A percentile compares a stretch with the other conserved stretches of the same genome.
Evolutionary conservation across 2,888 invertebrate species (phyloP).

Genomic region (Cyclophora albipunctata): DNA sequence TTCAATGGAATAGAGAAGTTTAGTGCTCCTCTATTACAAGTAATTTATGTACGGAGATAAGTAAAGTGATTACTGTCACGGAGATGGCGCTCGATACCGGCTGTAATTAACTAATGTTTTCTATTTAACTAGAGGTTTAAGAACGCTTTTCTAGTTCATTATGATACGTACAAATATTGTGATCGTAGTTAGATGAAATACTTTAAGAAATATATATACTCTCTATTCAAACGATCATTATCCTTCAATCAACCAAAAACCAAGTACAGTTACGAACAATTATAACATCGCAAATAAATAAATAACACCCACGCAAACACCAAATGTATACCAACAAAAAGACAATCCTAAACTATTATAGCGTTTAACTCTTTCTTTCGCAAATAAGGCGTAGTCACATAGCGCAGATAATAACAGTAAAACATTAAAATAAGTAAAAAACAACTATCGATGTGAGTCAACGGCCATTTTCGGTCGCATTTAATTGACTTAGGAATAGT

Average conservation of each 20-base stretch:
- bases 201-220: too few species aligned
- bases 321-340: constrained; percentile 6
- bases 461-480: constrained; percentile 46
- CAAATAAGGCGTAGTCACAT: constrained; percentile 17
- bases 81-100: too few species aligned
- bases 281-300: constrained; percentile 4
- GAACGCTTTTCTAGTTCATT: too few species aligned
- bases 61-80: too few species aligned
- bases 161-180: too few species aligned
- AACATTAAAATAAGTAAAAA: constrained; percentile 45
- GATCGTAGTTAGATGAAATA: too few species aligned
- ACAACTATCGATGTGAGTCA: constrained; percentile 24
- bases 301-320: neutral
- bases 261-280: neutral
- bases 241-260: too few species aligned
- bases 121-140: too few species aligned
- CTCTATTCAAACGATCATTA: too few species aligned
- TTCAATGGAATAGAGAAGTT: constrained; percentile 29
- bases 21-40: constrained; percentile 15
- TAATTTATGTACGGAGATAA: constrained; percentile 16
- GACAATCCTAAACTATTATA: constrained; percentile 15
- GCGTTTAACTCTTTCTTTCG: constrained; percentile 14
- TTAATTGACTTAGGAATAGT: constrained; percentile 62
- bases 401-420: constrained; percentile 36
- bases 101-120: too few species aligned